Base-by-base conservation (phyloP, 2,113 vertebrate genomes). In the Gymnogyps californianus region DNA sequence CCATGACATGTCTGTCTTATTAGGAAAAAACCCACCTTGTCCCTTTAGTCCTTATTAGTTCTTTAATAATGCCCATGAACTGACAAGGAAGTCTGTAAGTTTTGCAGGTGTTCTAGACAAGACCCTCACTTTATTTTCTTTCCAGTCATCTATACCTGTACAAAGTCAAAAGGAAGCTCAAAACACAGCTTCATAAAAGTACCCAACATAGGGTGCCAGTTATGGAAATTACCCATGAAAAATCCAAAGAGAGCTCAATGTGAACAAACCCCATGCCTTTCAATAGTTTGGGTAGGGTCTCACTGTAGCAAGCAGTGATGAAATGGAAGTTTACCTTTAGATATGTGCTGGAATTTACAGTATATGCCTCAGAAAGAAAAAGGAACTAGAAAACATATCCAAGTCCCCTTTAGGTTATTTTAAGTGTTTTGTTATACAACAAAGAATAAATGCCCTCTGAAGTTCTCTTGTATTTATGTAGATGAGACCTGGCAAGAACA, bases 1-100 rank as follows among this genome's bases (percentile, higher is more conserved):
- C 64, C 7, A 5, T 26, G 22, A 44, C 10, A 8, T 7, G 13
- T 31, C 47, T 34, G 1, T 16, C 40, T 55, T 19, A 46, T 12
- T 7, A 32, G 29, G 52, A 22, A 17, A 26, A 57, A 31, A 1
- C 0, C 1, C 40, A 2, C 9, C 12, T 31, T 44, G 7, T 11
- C 25, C 38, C 28, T 85, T 71, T 55, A 71, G 42, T 54, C 16
- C 16, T 57, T 34, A 26, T 11, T 9, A 34, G 9, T 16, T 25
- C 34, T 91, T 64, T 47, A 21, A 15, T 9, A 72, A 24, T 3
- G 1, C 26, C 36, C 24, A 19, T 18, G 7, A 76, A 52, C 5
- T 57, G 46, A 28, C 28, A 32, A 17, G 10, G 36, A 47, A 70
- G 4, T 13, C 76, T 6, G 9, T 17, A 11, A 58, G 9, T 47